These are phyloP conservation scores for Gadus chalcogrammus DNA, from an alignment of 2,113 vertebrate genomes.

Conservation along the genomic window DNA sequence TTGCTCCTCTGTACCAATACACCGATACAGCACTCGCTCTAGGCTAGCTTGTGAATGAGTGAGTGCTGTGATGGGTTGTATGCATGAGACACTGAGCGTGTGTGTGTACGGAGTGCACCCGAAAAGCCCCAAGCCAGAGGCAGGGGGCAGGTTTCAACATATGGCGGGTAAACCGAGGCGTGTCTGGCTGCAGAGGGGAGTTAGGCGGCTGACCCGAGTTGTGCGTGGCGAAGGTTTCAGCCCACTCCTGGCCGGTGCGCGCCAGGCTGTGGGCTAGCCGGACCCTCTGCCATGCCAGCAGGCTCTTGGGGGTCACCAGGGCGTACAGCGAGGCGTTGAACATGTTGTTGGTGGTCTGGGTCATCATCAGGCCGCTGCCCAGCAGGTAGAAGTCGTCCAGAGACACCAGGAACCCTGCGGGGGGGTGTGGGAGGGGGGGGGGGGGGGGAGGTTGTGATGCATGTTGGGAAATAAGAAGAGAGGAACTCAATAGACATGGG, in stretches of 20 bases:
- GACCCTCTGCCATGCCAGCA: conserved; percentile 90
- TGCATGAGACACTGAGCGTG: too few species aligned
- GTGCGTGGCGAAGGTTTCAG: conserved; percentile 75
- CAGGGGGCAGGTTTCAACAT: too few species aligned
- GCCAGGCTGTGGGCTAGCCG: conserved; percentile 86
- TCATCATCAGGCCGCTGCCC: conserved; percentile 83
- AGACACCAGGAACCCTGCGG: conserved; percentile 83
- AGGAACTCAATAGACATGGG: background rate
- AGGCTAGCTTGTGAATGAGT: too few species aligned
- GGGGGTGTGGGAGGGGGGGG: background rate
- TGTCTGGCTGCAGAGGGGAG: too few species aligned
- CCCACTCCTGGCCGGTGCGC: conserved; percentile 78
- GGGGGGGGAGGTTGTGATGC: too few species aligned
- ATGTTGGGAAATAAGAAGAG: background rate
- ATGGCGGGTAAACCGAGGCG: too few species aligned
- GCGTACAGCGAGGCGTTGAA: conserved; percentile 78
- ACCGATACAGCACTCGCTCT: too few species aligned
- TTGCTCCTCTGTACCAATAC: too few species aligned
- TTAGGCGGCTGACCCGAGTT: conserved; percentile 81
- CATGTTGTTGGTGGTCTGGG: conserved; percentile 88
- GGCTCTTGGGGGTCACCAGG: conserved; percentile 73
- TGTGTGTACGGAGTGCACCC: too few species aligned
- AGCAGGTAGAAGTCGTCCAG: conserved; percentile 93
- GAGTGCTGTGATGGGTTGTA: too few species aligned
- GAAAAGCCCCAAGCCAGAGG: too few species aligned